Conservation (phyloP, 2,797 vertebrate species). For the Paratrypauchen microcephalus region DNA sequence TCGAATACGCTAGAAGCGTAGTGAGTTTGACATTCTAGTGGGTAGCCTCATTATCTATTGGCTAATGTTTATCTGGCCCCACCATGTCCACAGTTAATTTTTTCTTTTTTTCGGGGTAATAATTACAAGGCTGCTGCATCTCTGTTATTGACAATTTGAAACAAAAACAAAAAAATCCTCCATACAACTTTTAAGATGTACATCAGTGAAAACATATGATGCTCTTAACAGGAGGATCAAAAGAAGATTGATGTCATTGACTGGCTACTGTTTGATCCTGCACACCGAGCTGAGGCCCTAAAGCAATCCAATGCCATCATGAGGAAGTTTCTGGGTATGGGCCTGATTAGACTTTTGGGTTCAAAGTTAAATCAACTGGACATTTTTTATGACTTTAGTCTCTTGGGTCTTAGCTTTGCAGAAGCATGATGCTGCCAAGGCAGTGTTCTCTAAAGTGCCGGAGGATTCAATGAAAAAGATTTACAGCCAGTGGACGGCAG, state of each 20-base stretch:
- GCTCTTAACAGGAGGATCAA: constrained; percentile 83
- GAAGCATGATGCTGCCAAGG: constrained; percentile 94
- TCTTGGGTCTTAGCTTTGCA: constrained; percentile 81
- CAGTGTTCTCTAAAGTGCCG: constrained; percentile 93
- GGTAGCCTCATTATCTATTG: too few relatives aligned
- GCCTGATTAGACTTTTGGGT: not conserved
- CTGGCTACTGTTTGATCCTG: constrained; percentile 93
- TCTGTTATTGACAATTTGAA: too few relatives aligned
- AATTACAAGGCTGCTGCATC: too few relatives aligned
- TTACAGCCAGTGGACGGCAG: constrained; percentile 88
- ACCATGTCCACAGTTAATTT: too few relatives aligned
- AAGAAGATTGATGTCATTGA: constrained; percentile 94
- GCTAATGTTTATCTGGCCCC: too few relatives aligned
- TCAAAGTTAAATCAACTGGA: not conserved
- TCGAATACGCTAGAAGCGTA: too few relatives aligned
- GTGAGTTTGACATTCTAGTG: too few relatives aligned
- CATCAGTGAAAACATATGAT: too few relatives aligned
- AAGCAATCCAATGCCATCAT: constrained; percentile 99
- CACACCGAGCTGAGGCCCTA: constrained; percentile 91
- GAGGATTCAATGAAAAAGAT: constrained; percentile 94
- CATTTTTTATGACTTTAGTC: not conserved
- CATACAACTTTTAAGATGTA: too few relatives aligned
- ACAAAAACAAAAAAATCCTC: too few relatives aligned
- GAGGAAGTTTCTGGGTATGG: constrained; percentile 90
- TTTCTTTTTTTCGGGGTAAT: too few relatives aligned